Evolutionary conservation across 37 sponge, comb jelly and placozoan species (phyloP).

Genomic region (Axinella damicornis): DNA sequence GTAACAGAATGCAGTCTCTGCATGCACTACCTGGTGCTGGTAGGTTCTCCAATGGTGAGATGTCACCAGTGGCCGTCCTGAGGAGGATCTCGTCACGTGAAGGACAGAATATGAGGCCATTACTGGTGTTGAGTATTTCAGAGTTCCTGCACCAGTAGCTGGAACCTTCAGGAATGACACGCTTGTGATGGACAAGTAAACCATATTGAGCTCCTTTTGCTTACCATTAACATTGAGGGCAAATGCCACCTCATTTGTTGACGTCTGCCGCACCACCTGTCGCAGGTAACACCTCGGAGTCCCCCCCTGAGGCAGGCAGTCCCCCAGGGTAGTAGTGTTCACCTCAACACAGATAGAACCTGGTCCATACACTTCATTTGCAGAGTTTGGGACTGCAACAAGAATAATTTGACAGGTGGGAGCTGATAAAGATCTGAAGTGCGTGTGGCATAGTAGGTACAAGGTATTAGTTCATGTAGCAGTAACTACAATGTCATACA

Average conservation of each 20-base stretch:
- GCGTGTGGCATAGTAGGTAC: too few species aligned
- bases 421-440: too few species aligned
- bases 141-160: neutral
- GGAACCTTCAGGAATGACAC: neutral
- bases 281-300: constrained; percentile 1
- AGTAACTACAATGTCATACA: too few species aligned
- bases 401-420: neutral
- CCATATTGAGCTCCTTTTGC: too few species aligned
- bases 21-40: neutral
- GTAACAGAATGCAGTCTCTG: too few species aligned
- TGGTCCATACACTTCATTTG: neutral
- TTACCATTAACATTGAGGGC: neutral
- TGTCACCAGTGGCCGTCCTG: neutral
- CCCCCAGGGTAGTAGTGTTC: neutral
- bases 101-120: neutral
- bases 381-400: neutral
- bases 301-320: neutral
- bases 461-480: too few species aligned
- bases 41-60: neutral
- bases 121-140: neutral
- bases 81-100: neutral
- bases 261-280: neutral
- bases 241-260: neutral
- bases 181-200: too few species aligned
- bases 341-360: constrained; percentile 8